Evolutionary conservation across 2,888 invertebrate genomes (phyloP).

Genomic region (Spodoptera exigua): DNA sequence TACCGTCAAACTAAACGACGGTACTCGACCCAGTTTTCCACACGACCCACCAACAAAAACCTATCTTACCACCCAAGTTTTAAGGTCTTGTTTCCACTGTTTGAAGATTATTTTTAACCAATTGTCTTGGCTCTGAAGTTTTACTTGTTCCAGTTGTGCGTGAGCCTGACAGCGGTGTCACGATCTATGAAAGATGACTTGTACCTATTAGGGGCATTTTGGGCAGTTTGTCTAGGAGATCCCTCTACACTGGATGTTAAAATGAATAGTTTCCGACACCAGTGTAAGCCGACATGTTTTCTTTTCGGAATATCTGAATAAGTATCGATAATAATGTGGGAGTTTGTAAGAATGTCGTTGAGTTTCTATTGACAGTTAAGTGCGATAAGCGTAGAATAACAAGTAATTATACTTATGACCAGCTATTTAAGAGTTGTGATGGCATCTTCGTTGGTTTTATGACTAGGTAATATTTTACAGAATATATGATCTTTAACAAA

Average conservation of each 20-base stretch:
- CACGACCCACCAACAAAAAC: slow-evolving; percentile 3
- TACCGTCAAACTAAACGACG: slow-evolving; percentile 44
- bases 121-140: slow-evolving; percentile 55
- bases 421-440: not conserved
- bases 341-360: slow-evolving; percentile 28
- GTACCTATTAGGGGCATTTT: slow-evolving; percentile 40
- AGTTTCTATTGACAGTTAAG: slow-evolving; percentile 27
- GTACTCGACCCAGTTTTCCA: slow-evolving; percentile 46
- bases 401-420: slow-evolving; percentile 28
- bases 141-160: slow-evolving; percentile 55
- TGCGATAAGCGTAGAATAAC: slow-evolving; percentile 32
- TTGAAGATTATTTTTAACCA: slow-evolving; percentile 49
- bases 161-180: slow-evolving; percentile 54
- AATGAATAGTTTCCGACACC: slow-evolving; percentile 1
- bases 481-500: too few species aligned
- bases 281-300: slow-evolving; percentile 30
- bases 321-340: slow-evolving; percentile 39
- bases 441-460: too few species aligned
- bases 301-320: slow-evolving; percentile 30
- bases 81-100: slow-evolving; percentile 25
- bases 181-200: slow-evolving; percentile 57
- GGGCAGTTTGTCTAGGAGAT: slow-evolving; percentile 27
- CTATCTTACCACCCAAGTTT: not conserved
- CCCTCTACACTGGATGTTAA: not conserved
- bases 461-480: too few species aligned